Conservation (phyloP, 1,140 invertebrate species). For the Rhizoglyphus robini region DNA sequence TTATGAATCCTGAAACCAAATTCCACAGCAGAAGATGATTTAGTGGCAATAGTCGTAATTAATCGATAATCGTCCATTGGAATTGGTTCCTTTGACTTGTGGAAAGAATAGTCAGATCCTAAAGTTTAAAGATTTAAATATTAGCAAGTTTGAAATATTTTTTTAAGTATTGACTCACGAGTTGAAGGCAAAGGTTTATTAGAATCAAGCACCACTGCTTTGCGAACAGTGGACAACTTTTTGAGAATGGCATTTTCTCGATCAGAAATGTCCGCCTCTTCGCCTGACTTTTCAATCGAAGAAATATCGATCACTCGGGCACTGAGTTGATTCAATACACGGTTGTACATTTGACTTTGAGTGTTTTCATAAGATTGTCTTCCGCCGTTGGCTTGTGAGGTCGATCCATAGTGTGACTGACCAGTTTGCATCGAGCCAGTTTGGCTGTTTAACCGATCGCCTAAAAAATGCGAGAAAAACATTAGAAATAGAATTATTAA, state of each 20-base stretch:
- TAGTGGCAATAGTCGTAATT: background rate
- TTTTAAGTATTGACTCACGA: background rate
- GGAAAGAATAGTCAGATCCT: background rate
- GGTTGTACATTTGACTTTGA: conserved; percentile 7
- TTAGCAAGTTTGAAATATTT: background rate
- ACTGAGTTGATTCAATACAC: conserved; percentile 1
- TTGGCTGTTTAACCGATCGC: background rate
- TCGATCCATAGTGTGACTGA: background rate
- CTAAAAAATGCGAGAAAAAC: background rate
- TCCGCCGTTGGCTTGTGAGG: background rate
- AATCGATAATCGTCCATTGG: conserved; percentile 15
- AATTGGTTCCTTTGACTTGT: background rate
- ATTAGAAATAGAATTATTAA: background rate
- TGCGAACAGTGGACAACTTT: background rate
- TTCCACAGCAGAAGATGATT: background rate
- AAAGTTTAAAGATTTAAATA: background rate
- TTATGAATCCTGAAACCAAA: conserved; percentile 2
- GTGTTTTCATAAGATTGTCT: background rate
- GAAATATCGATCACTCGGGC: conserved; percentile 1
- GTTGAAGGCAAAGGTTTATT: background rate
- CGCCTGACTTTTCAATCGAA: background rate
- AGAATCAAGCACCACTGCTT: background rate
- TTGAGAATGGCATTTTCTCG: background rate
- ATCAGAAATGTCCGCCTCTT: conserved; percentile 12
- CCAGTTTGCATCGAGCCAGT: background rate